Evolutionary conservation across 1,140 invertebrate species (phyloP), one percentile per base, ranked within the genome.

Genomic region (Temnothorax longispinosus): DNA sequence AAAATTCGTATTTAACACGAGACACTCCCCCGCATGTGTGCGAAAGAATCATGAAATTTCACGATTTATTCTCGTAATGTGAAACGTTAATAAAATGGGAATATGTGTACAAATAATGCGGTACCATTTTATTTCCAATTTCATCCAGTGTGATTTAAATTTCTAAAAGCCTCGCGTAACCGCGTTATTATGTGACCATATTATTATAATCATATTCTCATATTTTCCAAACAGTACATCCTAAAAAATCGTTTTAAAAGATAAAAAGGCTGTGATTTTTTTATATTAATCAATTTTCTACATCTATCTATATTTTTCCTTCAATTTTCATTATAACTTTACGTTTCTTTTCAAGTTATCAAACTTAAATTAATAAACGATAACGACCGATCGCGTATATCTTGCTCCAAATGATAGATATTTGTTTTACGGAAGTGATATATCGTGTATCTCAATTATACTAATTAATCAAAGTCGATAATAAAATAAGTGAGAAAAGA

Each of bases 381-480:
- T n/a, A 38, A n/a, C 2, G 41, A 35, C 18, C 11, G 50, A 50
- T 58, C 44, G 18, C 7, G 52, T 47, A 54, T 6, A 54, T 3
- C 7, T n/a, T 47, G 47, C n/a, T 72, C 27, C 47, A 58, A 72
- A 6, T 41, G 11, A 52, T 65, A 41, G 15, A 56, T 47, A 60
- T 84, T 58, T 56, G 35, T 69, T 74, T 21, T 7, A n/a, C 52
- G 27, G 41, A 74, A 60, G 52, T 5, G 18, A 74, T 82, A 32
- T 7, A 58, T 81, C 64, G 54, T 56, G 47, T 44, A 67, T 41
- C 67, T 60, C 44, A 41, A 58, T 54, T 81, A 27, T 27, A 11
- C 21, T 27, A 44, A 84, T 82, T 82, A 82, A 82, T 84, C 47
- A n/a, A 47, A 35, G 27, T 3, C 67, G 13, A 50, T 74, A 27